These are phyloP conservation scores for Embidobia sp. DNA, from an alignment of 2,888 invertebrate species.

Conservation along the genomic window DNA sequence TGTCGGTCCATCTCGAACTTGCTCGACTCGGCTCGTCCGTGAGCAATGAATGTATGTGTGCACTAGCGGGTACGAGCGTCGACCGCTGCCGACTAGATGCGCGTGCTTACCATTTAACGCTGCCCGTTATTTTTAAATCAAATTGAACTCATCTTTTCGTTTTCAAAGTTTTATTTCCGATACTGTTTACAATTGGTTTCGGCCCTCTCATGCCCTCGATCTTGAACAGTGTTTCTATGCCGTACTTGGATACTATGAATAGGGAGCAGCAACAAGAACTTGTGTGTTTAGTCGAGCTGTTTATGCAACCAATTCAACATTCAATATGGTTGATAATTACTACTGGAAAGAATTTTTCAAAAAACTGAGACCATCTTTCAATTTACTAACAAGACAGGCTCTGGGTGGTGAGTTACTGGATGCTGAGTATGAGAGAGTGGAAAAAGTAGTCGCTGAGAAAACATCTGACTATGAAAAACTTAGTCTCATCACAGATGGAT, in stretches of 20 bases:
- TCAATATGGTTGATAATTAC: constrained; percentile 20
- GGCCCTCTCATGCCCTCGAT: too few relatives aligned
- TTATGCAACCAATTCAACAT: constrained; percentile 18
- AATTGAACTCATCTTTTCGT: too few relatives aligned
- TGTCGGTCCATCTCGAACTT: too few relatives aligned
- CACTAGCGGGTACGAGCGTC: too few relatives aligned
- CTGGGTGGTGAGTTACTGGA: constrained; percentile 2
- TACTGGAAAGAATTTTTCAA: constrained; percentile 26
- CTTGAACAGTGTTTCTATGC: too few relatives aligned
- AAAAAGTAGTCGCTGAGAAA: constrained; percentile 13
- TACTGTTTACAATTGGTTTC: too few relatives aligned
- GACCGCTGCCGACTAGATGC: too few relatives aligned
- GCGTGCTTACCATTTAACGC: too few relatives aligned
- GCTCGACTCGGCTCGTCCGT: too few relatives aligned
- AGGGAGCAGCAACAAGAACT: constrained; percentile 3
- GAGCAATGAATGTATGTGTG: too few relatives aligned
- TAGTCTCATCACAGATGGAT: constrained; percentile 9
- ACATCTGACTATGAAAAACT: constrained; percentile 2
- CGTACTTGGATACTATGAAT: constrained; percentile 14
- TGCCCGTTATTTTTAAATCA: too few relatives aligned
- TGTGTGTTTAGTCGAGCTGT: constrained; percentile 16
- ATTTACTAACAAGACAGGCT: neutral
- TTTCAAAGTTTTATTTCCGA: too few relatives aligned
- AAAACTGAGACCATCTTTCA: constrained; percentile 12
- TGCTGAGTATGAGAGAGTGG: constrained; percentile 6